Base-by-base conservation (phyloP, 2,113 vertebrate species). In the Trematocara variabile region DNA sequence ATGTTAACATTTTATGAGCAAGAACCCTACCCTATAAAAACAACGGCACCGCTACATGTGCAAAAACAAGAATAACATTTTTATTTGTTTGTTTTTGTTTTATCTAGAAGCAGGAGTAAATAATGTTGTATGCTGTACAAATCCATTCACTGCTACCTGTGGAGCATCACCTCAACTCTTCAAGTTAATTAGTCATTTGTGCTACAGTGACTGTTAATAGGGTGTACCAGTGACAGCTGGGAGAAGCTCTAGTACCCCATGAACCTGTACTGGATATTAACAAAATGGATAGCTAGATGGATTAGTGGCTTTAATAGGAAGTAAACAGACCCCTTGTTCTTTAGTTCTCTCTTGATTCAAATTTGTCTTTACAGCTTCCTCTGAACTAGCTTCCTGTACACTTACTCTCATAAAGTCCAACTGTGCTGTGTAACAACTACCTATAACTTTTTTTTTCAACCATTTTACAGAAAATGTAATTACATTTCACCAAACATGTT, bases 1-100 rank as follows among this genome's bases (percentile, higher is more conserved):
- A 46, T 3, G 39, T 20, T 28, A 73, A 6, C 7, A 46, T 73
- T 46, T 28, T 46, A 6, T 73, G 3, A 73, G 39, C 22, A 73
- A 46, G 13, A 46, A 46, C 63, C 7, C 4, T 70, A 22, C 5
- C 63, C n/a, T 68, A 13, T 41, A 68, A 25, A 44, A 70, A 25
- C 0, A 28, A 0, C 7, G 5, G 39, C 39, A 46, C 41, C 0
- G 41, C 65, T 46, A 4, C 20, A 16, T 28, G 0, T 10, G 39
- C 20, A 73, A 73, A 73, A 46, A 73, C 13, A 28, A 46, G 20
- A 22, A 70, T 25, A 25, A 39, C n/a, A 39, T 20, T 68, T 68
- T 0, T 41, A 37, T 65, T 65, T 65, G 33, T 68, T 65, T 65
- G 18, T 5, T 65, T 20, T 68, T 12, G n/a, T 65, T 68, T 22